Evolutionary conservation across 2,113 vertebrate genomes (phyloP), one percentile per base, ranked within the genome.

Genomic region (Stigmatopora argus): DNA sequence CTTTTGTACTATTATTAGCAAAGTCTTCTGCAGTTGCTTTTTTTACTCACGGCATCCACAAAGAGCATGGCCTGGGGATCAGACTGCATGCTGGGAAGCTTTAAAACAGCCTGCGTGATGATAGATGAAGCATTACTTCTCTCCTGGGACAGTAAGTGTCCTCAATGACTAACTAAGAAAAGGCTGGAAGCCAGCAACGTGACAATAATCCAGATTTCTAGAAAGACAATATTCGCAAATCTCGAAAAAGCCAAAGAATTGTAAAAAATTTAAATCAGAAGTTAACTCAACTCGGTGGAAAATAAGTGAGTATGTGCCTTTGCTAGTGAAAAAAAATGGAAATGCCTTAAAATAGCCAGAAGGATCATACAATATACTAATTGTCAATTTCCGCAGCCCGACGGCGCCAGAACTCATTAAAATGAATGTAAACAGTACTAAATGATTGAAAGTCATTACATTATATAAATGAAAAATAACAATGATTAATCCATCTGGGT

Each of bases 1-100:
- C 69, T 73, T 75, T 63, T 65, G 17, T 65, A 75, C 84, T 90
- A 90, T 90, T 89, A 89, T 85, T 90, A 90, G 85, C 62, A 5
- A 49, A 48, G 64, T 74, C 76, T 75, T 88, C 83, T 88, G 86
- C 86, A 83, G 84, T 76, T 56, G 53, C 53, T 56, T 31, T 21
- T 51, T 82, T 13, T 63, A 82, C 78, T 77, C 67, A 77, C 72
- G 66, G 71, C 62, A 77, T 74, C 78, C 5, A 65, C 62, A 48
- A 79, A 70, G 55, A 84, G 73, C 67, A 19, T 79, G 15, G 75
- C 78, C 86, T 71, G 53, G 80, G 70, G 76, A 74, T 69, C 55
- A 35, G n/a, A 80, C 41, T 10, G 31, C 83, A 73, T 61, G 13
- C 38, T 61, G 59, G 75, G 73, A 78, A 72, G 72, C 77, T 78